phyloP scores from a whole-genome alignment of 2,113 vertebrate species.

The Planiliza haematocheilus region DNA sequence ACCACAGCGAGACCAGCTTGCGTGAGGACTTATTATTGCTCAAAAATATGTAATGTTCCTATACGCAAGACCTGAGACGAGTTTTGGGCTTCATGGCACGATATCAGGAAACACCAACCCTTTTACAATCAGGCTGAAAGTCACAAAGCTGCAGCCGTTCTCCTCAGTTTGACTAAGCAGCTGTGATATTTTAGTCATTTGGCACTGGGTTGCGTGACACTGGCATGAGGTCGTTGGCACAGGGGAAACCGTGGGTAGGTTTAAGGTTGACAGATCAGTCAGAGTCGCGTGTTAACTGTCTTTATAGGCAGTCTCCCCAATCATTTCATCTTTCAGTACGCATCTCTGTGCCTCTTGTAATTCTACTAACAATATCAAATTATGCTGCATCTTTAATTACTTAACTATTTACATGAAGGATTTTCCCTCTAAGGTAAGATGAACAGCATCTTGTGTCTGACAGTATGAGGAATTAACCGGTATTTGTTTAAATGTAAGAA shows the following conservation, averaged over 20 bases:
- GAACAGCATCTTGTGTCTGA: no score
- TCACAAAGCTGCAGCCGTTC: background rate
- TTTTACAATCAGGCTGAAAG: conserved; percentile 11
- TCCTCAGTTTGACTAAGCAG: conserved; percentile 24
- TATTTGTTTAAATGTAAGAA: no score
- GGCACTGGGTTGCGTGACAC: conserved; percentile 65
- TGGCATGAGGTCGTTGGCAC: conserved; percentile 57
- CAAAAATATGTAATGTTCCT: background rate
- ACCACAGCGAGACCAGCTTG: conserved; percentile 5
- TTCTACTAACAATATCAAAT: background rate
- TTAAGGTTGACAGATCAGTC: conserved; percentile 67
- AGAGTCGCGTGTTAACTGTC: conserved; percentile 75
- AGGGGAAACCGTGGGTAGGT: conserved; percentile 58
- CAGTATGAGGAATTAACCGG: no score
- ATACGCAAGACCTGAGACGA: conserved; percentile 4
- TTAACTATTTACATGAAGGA: no score
- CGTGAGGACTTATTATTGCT: conserved; percentile 16
- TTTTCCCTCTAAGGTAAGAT: no score
- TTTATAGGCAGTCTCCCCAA: conserved; percentile 41
- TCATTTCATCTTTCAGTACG: conserved; percentile 33
- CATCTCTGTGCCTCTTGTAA: background rate
- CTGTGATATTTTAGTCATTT: conserved; percentile 52
- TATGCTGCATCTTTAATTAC: no score
- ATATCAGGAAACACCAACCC: conserved; percentile 44
- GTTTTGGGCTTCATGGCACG: background rate